Evolutionary conservation across 2,113 vertebrate genomes (phyloP), one percentile per base, ranked within the genome.

Genomic region (Vulpes vulpes): DNA sequence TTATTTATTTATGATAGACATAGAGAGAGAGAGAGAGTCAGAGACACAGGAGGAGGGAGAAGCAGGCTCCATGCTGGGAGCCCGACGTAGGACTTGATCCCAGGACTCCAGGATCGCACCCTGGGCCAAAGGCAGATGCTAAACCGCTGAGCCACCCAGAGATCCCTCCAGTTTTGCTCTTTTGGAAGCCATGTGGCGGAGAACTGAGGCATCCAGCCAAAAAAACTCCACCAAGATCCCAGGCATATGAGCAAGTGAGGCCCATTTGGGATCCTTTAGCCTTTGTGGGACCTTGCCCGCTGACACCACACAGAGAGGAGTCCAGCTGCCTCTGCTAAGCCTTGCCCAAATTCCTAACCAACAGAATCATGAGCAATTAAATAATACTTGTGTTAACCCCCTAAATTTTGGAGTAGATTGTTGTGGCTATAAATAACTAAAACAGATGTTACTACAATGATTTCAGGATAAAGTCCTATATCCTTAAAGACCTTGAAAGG

Each of bases 351-450:
- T 94, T 94, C 23, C 35, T 74, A 92, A 65, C 49, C 27, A 79
- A 57, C n/a, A 74, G 43, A 94, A 90, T 8, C 69, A 3, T 59
- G 57, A 65, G 20, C 11, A 91, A 85, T 89, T 84, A 94, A 89
- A 32, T 89, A 3, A 27, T 71, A 76, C 51, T 84, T 79, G n/a
- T 64, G 76, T 51, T 88, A 67, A 84, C 35, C 27, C 59, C 73
- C 80, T 89, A 92, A 43, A 60, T 71, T 97, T 92, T 96, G 64
- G 43, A 91, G 14, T 76, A 4, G 27, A 84, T 65, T 85, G 6
- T 89, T 95, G 83, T 20, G 85, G 43, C 80, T 84, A 94, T 27
- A 23, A 23, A 62, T 62, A 91, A 69, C 53, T 88, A 79, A 85
- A 96, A 53, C 23, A 67, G 51, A 89, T 71, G 5, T n/a, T 88